Conservation (phyloP, 2,797 vertebrate species). For the Antennarius maculatus region DNA sequence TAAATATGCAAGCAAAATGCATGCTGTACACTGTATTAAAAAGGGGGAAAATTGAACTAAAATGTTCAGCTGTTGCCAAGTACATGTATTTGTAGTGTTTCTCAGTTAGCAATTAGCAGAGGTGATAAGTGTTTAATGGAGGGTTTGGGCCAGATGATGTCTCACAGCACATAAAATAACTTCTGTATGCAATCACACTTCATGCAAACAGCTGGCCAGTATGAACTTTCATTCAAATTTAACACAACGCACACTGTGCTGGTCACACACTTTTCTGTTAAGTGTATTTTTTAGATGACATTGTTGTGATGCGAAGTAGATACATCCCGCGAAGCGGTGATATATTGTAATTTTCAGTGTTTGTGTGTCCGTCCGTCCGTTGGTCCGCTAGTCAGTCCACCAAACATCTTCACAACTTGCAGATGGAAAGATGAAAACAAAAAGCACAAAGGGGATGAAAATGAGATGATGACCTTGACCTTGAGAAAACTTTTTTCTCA, state of each 20-base stretch:
- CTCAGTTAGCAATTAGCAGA: not conserved
- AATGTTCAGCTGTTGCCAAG: constrained; percentile 15
- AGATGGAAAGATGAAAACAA: too few species aligned
- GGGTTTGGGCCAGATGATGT: constrained; percentile 13
- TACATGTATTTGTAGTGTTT: constrained; percentile 10
- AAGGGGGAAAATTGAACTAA: not conserved
- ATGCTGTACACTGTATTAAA: not conserved
- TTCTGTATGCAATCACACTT: constrained; percentile 8
- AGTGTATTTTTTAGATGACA: not conserved
- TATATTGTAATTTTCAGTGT: too few species aligned
- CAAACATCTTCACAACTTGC: too few species aligned
- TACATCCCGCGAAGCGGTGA: too few species aligned
- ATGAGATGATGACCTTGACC: too few species aligned
- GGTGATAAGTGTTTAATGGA: constrained; percentile 27
- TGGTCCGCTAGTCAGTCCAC: too few species aligned
- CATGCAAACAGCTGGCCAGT: constrained; percentile 8
- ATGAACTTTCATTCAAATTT: constrained; percentile 5
- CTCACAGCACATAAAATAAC: constrained; percentile 17
- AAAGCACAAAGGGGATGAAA: too few species aligned
- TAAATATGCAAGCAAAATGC: too few species aligned
- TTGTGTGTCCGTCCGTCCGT: too few species aligned
- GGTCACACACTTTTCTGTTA: not conserved
- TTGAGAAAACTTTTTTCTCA: too few species aligned
- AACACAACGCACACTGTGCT: not conserved
- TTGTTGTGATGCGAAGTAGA: not conserved